Evolutionary conservation across 1,140 invertebrate species (phyloP).

Genomic region (Chrysopa pallens): DNA sequence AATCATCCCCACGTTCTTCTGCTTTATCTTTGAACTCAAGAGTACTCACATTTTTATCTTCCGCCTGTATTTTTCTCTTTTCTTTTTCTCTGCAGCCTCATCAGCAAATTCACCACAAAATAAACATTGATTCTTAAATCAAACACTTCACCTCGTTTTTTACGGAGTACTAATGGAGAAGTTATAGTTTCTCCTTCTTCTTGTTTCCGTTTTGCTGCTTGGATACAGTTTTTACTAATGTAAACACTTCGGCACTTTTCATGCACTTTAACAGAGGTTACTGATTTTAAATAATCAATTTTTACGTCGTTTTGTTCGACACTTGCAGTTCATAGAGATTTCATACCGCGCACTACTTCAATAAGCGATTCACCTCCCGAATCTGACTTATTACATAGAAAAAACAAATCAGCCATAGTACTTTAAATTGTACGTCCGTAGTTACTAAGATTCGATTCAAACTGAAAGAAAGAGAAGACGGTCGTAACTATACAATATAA

Average conservation of each 20-base stretch:
- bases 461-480: conserved; percentile 11
- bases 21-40: conserved; percentile 18
- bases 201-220: conserved; percentile 13
- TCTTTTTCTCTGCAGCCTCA: conserved; percentile 11
- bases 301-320: conserved; percentile 17
- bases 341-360: conserved; percentile 15
- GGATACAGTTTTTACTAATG: conserved; percentile 15
- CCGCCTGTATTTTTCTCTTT: conserved; percentile 17
- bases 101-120: conserved; percentile 18
- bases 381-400: conserved; percentile 15
- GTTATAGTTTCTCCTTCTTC: conserved; percentile 11
- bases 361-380: conserved; percentile 16
- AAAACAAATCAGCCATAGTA: conserved; percentile 17
- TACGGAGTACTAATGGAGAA: conserved; percentile 15
- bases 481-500: too few species aligned
- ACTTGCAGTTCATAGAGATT: conserved; percentile 20
- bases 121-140: conserved; percentile 16
- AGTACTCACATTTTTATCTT: conserved; percentile 17
- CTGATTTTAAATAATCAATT: conserved; percentile 18
- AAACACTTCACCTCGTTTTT: conserved; percentile 16
- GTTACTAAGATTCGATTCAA: conserved; percentile 10
- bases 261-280: conserved; percentile 19
- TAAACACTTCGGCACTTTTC: conserved; percentile 14
- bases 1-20: conserved; percentile 16
- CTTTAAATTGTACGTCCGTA: conserved; percentile 16